Base-by-base conservation (phyloP, 2,113 vertebrate species). In the Rhipidura dahli region DNA sequence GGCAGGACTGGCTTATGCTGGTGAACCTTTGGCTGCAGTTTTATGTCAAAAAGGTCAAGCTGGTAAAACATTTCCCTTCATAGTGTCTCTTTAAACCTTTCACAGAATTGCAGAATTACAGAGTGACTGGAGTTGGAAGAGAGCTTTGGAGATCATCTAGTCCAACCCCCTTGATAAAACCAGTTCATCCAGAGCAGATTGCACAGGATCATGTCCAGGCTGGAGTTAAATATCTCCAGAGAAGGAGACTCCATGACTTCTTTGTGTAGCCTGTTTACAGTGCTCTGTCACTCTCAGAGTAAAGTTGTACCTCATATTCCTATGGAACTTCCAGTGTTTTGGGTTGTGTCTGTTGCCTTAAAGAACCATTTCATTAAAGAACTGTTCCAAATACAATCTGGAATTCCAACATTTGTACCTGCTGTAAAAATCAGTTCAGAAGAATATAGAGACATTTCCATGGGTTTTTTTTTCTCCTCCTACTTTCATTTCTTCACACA, bases 391-490 rank as follows among this genome's bases (percentile, higher is more conserved):
- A 75, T 17, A 24, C 7, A n/a, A 7, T 30, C 22, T 66, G 19
- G 45, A 70, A 59, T 80, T 54, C 64, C 70, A 56, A 20, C 11
- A 40, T 22, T 47, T 39, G 13, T 35, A n/a, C 8, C 27, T 70
- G 20, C 9, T 53, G 18, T 28, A 73, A 57, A 78, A 82, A 86
- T 35, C 26, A 17, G 5, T 59, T 69, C 42, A 66, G 24, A 86
- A 83, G 15, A 63, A 21, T 35, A 35, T 3, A 72, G 8, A 18
- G 44, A 39, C 1, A 4, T 30, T 84, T 94, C 70, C 10, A 59
- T 6, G 10, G 1, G 0, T 1, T 63, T 81, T 72, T 81, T 72
- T 84, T 78, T 5, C 9, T 73, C 16, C 13, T 80, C 0, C 21
- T 65, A 8, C 15, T 71, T 73, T 19, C 6, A 68, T 51, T 92